Percentiles rank a stretch among this genome's conserved stretches.
Conservation (phyloP, 2,113 vertebrate species). For the Oriolus oriolus region DNA sequence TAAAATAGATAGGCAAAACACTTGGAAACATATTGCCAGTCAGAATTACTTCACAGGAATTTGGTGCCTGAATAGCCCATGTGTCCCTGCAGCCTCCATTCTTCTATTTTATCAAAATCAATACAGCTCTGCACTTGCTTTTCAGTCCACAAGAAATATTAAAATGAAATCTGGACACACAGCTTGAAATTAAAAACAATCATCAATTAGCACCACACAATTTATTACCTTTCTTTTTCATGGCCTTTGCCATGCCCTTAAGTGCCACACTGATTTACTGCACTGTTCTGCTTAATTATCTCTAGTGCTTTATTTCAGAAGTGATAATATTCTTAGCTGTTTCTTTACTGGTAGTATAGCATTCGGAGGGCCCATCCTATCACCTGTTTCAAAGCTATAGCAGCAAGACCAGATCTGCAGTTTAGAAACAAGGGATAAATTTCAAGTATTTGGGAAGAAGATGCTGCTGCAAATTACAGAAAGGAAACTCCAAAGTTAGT, state of each 20-base stretch:
- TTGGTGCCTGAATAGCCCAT: background rate
- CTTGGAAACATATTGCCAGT: background rate
- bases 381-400: background rate
- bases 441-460: background rate
- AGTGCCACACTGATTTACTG: slow-evolving; percentile 36
- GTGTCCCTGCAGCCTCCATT: background rate
- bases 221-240: slow-evolving; percentile 8
- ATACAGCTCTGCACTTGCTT: background rate
- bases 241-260: background rate
- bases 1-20: background rate
- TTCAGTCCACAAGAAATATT: background rate
- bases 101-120: background rate
- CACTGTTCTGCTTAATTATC: background rate
- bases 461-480: background rate
- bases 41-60: background rate
- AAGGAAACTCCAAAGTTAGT: background rate
- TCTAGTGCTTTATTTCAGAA: background rate
- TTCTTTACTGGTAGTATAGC: background rate
- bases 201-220: background rate
- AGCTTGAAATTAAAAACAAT: background rate
- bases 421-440: background rate
- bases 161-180: background rate
- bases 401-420: background rate
- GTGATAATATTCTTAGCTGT: background rate
- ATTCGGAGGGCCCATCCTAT: background rate